Evolutionary conservation across 2,113 vertebrate genomes (phyloP), one percentile per base, ranked within the genome.

Genomic region (Callipepla squamata): DNA sequence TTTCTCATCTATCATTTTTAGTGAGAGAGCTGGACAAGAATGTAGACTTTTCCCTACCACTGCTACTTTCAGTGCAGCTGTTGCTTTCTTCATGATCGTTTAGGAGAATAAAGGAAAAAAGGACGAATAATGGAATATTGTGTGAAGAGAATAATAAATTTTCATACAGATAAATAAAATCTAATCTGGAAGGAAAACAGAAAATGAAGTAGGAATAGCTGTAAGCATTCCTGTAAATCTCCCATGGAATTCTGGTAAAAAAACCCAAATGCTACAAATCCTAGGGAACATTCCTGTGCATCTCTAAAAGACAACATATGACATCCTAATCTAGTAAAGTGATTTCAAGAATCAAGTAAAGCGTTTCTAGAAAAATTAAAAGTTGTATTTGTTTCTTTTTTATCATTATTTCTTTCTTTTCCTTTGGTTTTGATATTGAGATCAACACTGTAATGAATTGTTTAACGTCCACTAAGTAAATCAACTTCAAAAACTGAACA

Each of bases 391-490:
- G 32, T n/a, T n/a, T 58, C 15, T 58, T 58, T 58, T 58, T 34
- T 34, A 32, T 58, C 7, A 20, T 58, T 58, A 11, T 53, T 53
- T 53, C 51, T 53, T 36, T 61, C 22, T 61, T 61, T 36, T 61
- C 8, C 14, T 61, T 62, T 38, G 14, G 8, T 13, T 13, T 5
- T 93, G 36, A 75, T n/a, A 87, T 22, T 65, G 77, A 96, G 94
- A 92, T 38, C 45, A 88, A 95, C 96, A 92, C 59, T 96, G 75
- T 75, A 94, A 89, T 65, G 80, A 94, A 90, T 85, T 88, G 95
- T 94, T 96, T 95, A 96, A 96, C 82, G 86, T 76, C 94, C 76
- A 93, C 63, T 89, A 74, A 92, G 87, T 74, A 92, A 95, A 97
- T 92, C 66, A 65, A 81, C 86, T 77, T 89, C 70, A 28, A 89